Conservation (phyloP, 2,888 invertebrate genomes). For the Entomobrya proxima region DNA sequence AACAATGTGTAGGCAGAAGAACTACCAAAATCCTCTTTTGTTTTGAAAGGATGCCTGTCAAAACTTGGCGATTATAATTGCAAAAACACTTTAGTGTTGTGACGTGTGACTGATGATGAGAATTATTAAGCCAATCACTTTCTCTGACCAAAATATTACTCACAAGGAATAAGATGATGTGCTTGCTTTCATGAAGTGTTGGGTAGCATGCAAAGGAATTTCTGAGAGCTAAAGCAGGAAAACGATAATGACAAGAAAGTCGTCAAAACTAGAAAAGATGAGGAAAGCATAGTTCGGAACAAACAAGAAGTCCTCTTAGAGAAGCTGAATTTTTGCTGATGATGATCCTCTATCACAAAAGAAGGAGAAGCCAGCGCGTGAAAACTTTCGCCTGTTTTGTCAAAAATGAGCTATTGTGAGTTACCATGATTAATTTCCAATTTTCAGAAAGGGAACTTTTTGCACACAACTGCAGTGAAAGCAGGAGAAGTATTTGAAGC, state of each 20-base stretch:
- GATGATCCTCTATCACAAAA: background rate
- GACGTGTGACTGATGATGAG: background rate
- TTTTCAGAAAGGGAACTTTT: background rate
- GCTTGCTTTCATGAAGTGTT: background rate
- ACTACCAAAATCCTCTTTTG: conserved; percentile 13
- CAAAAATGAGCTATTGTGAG: conserved; percentile 28
- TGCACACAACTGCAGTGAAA: background rate
- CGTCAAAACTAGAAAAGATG: background rate
- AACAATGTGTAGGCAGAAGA: background rate
- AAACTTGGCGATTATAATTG: conserved; percentile 27
- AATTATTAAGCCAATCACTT: conserved; percentile 33
- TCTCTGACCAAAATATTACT: background rate
- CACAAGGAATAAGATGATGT: background rate
- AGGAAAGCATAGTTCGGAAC: background rate
- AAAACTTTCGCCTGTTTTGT: conserved; percentile 10
- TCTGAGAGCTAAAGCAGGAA: background rate
- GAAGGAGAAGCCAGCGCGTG: background rate
- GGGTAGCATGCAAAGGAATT: background rate
- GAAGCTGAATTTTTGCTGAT: background rate
- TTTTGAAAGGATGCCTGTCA: conserved; percentile 2
- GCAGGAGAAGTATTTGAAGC: background rate
- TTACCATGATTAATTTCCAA: conserved; percentile 54
- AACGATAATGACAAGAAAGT: background rate
- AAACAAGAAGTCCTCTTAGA: background rate
- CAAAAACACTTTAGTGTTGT: conserved; percentile 24